Conservation (phyloP, 2,113 vertebrate genomes). For the Bos indicus region DNA sequence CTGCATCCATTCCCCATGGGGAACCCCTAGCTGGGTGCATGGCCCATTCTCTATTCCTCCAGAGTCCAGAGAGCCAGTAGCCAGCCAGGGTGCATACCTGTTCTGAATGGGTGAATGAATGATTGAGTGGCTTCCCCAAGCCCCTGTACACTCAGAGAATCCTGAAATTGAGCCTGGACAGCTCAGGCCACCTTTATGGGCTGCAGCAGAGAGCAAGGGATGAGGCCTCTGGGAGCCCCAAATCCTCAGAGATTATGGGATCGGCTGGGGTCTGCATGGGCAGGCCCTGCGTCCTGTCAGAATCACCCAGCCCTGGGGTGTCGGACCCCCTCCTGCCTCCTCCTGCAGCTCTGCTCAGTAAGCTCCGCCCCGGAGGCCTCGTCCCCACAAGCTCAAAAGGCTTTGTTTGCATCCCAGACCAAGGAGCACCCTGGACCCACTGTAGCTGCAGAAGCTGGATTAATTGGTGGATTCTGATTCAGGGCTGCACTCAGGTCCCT, state of each 20-base stretch:
- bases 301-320: background rate
- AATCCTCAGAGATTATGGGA: background rate
- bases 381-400: background rate
- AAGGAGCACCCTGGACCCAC: background rate
- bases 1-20: background rate
- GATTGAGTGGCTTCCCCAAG: background rate
- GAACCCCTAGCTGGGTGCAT: background rate
- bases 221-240: background rate
- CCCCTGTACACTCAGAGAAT: background rate
- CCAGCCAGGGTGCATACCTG: background rate
- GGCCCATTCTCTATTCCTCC: background rate
- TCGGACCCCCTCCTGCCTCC: background rate
- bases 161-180: background rate
- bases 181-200: background rate
- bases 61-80: background rate
- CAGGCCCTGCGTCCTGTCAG: background rate
- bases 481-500: fast-evolving
- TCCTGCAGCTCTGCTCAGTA: background rate
- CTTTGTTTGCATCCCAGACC: background rate
- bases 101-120: background rate
- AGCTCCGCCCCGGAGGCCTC: fast-evolving
- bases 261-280: fast-evolving
- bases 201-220: fast-evolving
- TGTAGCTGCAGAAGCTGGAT: constrained; percentile 13
- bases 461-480: background rate